Evolutionary conservation across 2,888 invertebrate species (phyloP).

Genomic region (Oligia fasciuncula): DNA sequence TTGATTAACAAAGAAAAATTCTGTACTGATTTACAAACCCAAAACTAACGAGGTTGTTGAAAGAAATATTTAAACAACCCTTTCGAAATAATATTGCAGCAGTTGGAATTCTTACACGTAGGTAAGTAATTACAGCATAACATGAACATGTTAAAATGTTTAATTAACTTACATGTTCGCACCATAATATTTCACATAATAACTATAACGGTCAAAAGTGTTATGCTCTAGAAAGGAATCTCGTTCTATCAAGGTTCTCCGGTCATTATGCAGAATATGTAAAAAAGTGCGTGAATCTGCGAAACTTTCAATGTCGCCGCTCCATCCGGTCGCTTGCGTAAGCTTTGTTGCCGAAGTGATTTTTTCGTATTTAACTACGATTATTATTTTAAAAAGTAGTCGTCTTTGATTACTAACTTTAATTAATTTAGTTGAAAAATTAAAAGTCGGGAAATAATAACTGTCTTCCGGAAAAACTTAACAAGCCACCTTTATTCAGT

Average conservation of each 20-base stretch:
- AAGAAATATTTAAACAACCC: conserved; percentile 18
- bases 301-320: conserved; percentile 61
- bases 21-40: conserved; percentile 22
- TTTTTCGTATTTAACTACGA: conserved; percentile 3
- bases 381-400: conserved; percentile 4
- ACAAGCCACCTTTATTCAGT: not conserved
- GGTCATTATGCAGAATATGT: conserved; percentile 38
- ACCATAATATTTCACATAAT: conserved; percentile 54
- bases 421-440: conserved; percentile 9
- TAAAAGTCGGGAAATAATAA: not conserved
- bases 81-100: conserved; percentile 38
- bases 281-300: conserved; percentile 55
- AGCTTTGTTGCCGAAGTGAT: conserved; percentile 16
- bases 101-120: conserved; percentile 17
- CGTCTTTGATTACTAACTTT: conserved; percentile 11
- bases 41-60: conserved; percentile 30
- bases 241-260: conserved; percentile 46
- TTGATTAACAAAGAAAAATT: conserved; percentile 14
- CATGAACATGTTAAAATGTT: conserved; percentile 27
- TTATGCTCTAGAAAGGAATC: conserved; percentile 62
- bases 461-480: not conserved
- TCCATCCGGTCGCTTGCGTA: conserved; percentile 42
- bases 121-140: conserved; percentile 37
- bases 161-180: conserved; percentile 47
- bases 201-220: conserved; percentile 40